Conservation (phyloP, 23 tunicate genomes). For the Diplosoma virens region DNA sequence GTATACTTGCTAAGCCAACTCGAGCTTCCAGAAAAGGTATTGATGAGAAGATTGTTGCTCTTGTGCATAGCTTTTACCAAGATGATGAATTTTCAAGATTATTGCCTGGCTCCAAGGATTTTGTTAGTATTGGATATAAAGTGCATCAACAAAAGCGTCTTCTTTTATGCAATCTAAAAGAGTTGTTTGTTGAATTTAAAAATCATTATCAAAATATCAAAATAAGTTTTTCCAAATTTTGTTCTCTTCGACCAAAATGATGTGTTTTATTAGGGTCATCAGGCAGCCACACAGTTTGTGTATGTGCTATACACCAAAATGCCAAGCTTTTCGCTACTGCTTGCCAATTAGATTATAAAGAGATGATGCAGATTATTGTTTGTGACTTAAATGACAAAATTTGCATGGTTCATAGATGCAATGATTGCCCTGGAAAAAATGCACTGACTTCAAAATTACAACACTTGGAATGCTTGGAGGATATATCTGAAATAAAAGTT, state of each 20-base stretch:
- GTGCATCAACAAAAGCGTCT: slow-evolving; percentile 21
- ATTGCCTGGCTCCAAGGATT: slow-evolving; percentile 26
- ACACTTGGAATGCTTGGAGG: neutral
- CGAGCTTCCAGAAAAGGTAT: slow-evolving; percentile 18
- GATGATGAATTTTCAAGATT: slow-evolving; percentile 36
- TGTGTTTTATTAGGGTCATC: slow-evolving; percentile 26
- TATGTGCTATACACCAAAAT: slow-evolving; percentile 23
- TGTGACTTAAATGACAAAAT: slow-evolving; percentile 15
- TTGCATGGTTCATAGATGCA: slow-evolving; percentile 19
- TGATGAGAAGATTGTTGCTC: slow-evolving; percentile 14
- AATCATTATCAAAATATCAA: neutral
- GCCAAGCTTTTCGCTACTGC: slow-evolving; percentile 4
- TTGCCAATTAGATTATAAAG: slow-evolving; percentile 4
- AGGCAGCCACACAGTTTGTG: slow-evolving; percentile 38
- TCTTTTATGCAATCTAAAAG: slow-evolving; percentile 31
- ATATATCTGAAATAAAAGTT: neutral
- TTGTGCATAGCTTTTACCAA: slow-evolving; percentile 11
- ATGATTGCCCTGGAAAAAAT: slow-evolving; percentile 4
- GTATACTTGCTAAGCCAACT: slow-evolving; percentile 24
- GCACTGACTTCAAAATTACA: neutral
- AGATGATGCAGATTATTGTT: slow-evolving; percentile 14
- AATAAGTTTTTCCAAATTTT: slow-evolving; percentile 16
- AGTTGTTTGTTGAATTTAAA: slow-evolving; percentile 21
- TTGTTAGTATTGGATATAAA: slow-evolving; percentile 16
- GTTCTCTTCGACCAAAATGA: slow-evolving; percentile 15